A percentile compares a stretch with the other conserved stretches of the same genome.
These are phyloP conservation scores for Bedellia somnulentella DNA, from an alignment of 2,888 invertebrate genomes.

Conservation along the genomic window DNA sequence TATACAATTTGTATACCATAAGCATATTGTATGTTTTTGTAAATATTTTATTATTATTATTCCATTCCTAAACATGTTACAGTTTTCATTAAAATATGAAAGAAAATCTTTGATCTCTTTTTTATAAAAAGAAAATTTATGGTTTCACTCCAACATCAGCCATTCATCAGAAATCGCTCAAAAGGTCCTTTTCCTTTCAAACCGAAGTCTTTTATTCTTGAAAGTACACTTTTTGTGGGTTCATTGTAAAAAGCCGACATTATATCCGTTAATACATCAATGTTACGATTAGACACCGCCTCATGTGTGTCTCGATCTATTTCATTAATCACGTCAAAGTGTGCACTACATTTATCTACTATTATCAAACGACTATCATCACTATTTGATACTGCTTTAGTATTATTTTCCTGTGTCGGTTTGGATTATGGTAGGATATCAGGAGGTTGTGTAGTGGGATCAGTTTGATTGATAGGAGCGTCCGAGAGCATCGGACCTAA, in stretches of 20 bases:
- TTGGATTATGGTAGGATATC: conserved; percentile 13
- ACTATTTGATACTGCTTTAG: background rate
- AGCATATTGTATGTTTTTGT: too few species aligned
- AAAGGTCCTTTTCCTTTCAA: too few species aligned
- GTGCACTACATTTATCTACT: conserved; percentile 20
- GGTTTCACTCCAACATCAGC: too few species aligned
- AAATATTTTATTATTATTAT: too few species aligned
- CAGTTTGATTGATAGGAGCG: conserved; percentile 48
- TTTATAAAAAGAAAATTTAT: too few species aligned
- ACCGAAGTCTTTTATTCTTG: too few species aligned
- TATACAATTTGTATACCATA: too few species aligned
- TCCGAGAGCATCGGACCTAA: conserved; percentile 41
- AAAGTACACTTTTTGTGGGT: background rate
- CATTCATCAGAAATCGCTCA: too few species aligned
- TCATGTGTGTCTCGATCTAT: conserved; percentile 27
- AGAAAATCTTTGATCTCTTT: too few species aligned
- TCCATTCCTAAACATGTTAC: too few species aligned
- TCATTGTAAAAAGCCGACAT: conserved; percentile 9
- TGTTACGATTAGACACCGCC: conserved; percentile 37
- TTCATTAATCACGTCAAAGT: conserved; percentile 43
- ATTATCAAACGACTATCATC: conserved; percentile 3
- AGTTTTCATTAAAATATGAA: too few species aligned
- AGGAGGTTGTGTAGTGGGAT: conserved; percentile 33
- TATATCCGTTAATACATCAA: conserved; percentile 35
- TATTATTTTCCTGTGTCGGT: conserved; percentile 12